Conservation (phyloP, 2,888 invertebrate genomes). For the Eudemis profundana region DNA sequence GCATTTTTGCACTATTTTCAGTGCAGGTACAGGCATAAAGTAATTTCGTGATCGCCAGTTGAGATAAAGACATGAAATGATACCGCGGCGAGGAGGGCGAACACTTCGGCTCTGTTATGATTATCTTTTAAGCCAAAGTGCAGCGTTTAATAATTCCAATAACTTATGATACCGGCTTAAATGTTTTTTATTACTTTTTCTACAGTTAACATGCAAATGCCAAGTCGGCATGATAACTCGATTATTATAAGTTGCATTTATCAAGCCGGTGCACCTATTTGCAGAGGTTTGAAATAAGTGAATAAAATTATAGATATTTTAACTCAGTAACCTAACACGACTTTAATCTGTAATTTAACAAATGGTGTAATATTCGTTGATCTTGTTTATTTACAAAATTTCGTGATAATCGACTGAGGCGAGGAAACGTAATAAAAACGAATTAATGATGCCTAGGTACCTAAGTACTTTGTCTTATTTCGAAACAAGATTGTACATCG, state of each 20-base stretch:
- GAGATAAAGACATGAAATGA: conserved; percentile 48
- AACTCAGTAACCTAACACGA: too few species aligned
- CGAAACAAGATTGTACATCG: not conserved
- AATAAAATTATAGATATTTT: too few species aligned
- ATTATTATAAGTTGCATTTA: not conserved
- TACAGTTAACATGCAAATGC: conserved; percentile 23
- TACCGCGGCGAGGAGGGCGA: conserved; percentile 46
- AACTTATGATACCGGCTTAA: conserved; percentile 10
- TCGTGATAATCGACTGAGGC: too few species aligned
- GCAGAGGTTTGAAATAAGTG: not conserved
- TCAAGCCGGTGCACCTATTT: not conserved
- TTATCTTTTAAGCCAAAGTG: conserved; percentile 41
- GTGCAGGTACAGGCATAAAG: conserved; percentile 24
- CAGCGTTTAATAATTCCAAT: conserved; percentile 36
- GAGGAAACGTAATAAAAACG: too few species aligned
- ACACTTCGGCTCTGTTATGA: conserved; percentile 47
- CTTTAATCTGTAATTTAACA: too few species aligned
- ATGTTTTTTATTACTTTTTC: conserved; percentile 26
- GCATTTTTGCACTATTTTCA: conserved; percentile 27
- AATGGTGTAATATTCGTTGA: too few species aligned
- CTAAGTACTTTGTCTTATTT: not conserved
- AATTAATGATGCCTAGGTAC: too few species aligned
- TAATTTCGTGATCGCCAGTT: conserved; percentile 46
- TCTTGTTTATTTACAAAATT: too few species aligned
- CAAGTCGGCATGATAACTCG: not conserved